Evolutionary conservation across 2,113 vertebrate species (phyloP), one percentile per base, ranked within the genome.

Genomic region (Cavia aperea): DNA sequence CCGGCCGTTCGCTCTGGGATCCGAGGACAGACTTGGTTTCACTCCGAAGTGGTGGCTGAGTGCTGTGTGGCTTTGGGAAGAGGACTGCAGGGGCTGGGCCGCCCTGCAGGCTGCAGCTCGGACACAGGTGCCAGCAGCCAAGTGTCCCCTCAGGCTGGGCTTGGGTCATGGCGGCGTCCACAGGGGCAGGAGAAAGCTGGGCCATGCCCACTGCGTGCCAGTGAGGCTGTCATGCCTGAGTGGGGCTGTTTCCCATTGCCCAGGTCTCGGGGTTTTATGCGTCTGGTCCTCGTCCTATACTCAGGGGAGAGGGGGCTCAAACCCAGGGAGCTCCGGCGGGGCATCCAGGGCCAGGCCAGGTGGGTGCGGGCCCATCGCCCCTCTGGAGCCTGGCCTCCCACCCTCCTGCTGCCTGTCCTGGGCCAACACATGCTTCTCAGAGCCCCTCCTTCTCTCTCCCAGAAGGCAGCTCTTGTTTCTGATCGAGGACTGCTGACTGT

Each of bases 201-300:
- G 72, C 75, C 5, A 3, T 18, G 75, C 46, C 29, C 43, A 51
- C 4, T 0, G 0, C 8, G 18, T 0, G 7, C 15, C 49, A 29
- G 51, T 58, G 33, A 78, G 58, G 36, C 5, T 7, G 26, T 3
- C 36, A 33, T 4, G 10, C 16, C 36, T 43, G 2, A 0, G 9
- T 0, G 18, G 16, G 4, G 0, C 0, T 0, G 0, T 36, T 0
- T 24, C 63, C 46, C 0, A 4, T 4, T 11, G 10, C 49, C n/a
- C 15, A 1, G 43, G 11, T 65, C 39, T 49, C n/a, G 3, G 46
- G 14, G 0, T 0, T 23, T 39, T 39, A 21, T 51, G 24, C 83
- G 39, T 49, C 49, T 54, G 5, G 21, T 24, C 29, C 49, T n/a
- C 0, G 24, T 43, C 24, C 39, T 63, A 26, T 10, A 49, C 16